Evolutionary conservation across 23 tunicate genomes (phyloP).

Genomic region (Oikopleura dioica): DNA sequence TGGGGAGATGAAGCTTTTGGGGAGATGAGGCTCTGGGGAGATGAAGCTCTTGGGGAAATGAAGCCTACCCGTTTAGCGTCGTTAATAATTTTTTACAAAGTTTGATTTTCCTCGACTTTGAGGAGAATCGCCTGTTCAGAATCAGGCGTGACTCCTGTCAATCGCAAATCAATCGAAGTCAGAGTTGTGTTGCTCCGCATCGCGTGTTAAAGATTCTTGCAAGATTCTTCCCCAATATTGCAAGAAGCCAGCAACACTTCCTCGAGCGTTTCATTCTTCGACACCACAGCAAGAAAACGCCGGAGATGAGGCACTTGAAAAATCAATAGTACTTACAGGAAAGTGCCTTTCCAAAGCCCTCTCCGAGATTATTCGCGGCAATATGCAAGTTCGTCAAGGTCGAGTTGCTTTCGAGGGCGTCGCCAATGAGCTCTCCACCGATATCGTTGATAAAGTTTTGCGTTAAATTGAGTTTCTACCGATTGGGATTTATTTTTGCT

Average conservation of each 20-base stretch:
- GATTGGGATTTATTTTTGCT: conserved; percentile 12
- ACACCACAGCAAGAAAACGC: too few species aligned
- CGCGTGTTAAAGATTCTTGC: conserved; percentile 80
- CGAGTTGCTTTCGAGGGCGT: conserved; percentile 39
- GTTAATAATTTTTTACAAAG: too few species aligned
- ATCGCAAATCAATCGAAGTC: conserved; percentile 40
- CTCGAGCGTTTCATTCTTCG: too few species aligned
- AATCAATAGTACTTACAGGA: too few species aligned
- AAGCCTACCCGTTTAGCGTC: too few species aligned
- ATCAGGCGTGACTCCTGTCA: conserved; percentile 85
- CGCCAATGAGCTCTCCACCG: conserved; percentile 69
- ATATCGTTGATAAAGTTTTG: conserved; percentile 41
- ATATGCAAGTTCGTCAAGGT: not conserved
- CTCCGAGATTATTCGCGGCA: conserved; percentile 7
- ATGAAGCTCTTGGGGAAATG: too few species aligned
- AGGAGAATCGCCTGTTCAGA: conserved; percentile 31
- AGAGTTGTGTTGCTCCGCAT: conserved; percentile 40
- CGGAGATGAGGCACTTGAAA: too few species aligned
- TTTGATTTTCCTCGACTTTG: too few species aligned
- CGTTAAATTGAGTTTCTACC: conserved; percentile 23
- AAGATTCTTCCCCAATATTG: conserved; percentile 59
- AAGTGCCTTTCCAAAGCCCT: not conserved
- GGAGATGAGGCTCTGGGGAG: too few species aligned
- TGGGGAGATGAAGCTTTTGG: too few species aligned
- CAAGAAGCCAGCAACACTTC: conserved; percentile 30